Evolutionary conservation across 2,888 invertebrate species (phyloP).

Genomic region (Halictus quadricinctus): DNA sequence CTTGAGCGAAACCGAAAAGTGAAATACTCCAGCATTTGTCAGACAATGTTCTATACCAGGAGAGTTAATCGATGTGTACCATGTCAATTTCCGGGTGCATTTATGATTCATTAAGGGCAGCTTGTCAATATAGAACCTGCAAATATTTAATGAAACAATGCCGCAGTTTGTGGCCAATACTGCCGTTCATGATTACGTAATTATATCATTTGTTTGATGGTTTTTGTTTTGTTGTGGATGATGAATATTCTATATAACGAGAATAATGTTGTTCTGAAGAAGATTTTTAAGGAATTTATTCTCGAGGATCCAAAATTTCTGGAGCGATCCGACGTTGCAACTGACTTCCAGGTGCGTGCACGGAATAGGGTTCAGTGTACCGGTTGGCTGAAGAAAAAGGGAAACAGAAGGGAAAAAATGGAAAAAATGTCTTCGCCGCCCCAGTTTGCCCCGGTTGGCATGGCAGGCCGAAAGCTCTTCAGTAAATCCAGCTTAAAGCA

Average conservation of each 20-base stretch:
- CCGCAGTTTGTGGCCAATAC: neutral
- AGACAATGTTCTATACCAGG: neutral
- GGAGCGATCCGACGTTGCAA: neutral
- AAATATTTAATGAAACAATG: constrained; percentile 14
- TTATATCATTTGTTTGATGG: neutral
- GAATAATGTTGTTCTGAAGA: neutral
- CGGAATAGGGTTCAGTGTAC: neutral
- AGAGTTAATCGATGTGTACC: neutral
- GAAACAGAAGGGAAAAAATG: constrained; percentile 42
- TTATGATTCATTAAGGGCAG: constrained; percentile 12
- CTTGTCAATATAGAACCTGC: neutral
- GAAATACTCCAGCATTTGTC: constrained; percentile 4
- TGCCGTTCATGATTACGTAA: neutral
- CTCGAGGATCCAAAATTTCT: neutral
- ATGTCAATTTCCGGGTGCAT: neutral
- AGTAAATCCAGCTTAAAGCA: constrained; percentile 81
- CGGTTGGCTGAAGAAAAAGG: neutral
- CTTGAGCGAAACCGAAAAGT: neutral
- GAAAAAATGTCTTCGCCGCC: constrained; percentile 77
- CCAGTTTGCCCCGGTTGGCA: constrained; percentile 79
- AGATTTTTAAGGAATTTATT: neutral
- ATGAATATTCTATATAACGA: neutral
- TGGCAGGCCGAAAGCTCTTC: constrained; percentile 78
- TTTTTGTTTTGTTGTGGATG: neutral
- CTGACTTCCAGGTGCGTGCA: neutral